Evolutionary conservation across 2,888 invertebrate species (phyloP), one percentile per base, ranked within the genome.

Genomic region (Caenorhabditis wallacei): DNA sequence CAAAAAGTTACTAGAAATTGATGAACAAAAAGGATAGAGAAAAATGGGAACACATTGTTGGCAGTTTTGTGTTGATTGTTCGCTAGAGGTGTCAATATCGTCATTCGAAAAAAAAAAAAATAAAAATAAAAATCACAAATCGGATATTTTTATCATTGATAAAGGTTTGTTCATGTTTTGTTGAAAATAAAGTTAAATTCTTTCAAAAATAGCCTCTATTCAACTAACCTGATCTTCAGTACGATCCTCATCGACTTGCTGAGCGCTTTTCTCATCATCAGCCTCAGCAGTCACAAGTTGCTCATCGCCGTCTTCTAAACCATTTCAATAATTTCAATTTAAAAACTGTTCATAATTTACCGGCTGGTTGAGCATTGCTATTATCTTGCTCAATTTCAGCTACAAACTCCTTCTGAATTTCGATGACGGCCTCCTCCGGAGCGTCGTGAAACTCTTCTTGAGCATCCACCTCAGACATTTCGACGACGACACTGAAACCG

Each of bases 181-280:
- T n/a, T n/a, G n/a, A n/a, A n/a, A n/a, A n/a, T n/a, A n/a, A n/a
- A n/a, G n/a, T n/a, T n/a, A n/a, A n/a, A n/a, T n/a, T 30, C 30
- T 30, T 30, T 30, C 30, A 30, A 5, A 3, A 30, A 30, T n/a
- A 3, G 46, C 2, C 13, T 51, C 22, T n/a, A 16, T 20, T 20
- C 16, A 61, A 26, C 24, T 43, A 20, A 24, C 91, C 90, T 91
- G 91, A 82, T 91, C 91, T 82, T 91, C 91, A 56, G 91, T 91
- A 54, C 89, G 87, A 75, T 91, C 91, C 54, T 87, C 87, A 43
- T 87, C 87, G 22, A 83, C 82, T 43, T 82, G 84, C 69, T 88
- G 86, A 69, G 88, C 87, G 37, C 82, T 82, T 66, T 82, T 84
- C 64, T 84, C 87, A 35, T 85, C 86, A 48, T 85, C 87, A 53